Conservation (phyloP, 1,140 invertebrate genomes). For the Leptinotarsa defecta region DNA sequence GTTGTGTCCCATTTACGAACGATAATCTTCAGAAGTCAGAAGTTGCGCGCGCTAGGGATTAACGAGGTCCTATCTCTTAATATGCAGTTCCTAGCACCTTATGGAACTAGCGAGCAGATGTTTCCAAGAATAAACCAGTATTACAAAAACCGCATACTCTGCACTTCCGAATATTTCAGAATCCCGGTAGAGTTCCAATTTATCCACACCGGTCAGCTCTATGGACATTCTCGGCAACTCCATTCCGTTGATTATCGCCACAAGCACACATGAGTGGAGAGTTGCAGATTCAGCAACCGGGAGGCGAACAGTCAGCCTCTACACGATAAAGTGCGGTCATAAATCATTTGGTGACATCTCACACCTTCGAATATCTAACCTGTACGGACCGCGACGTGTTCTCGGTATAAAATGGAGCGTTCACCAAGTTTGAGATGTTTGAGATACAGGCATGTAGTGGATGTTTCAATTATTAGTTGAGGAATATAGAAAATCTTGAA, state of each 20-base stretch:
- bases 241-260: slow-evolving; percentile 41
- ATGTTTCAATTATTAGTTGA: too few relatives aligned
- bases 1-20: too few relatives aligned
- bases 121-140: too few relatives aligned
- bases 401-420: background rate
- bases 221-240: background rate
- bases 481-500: too few relatives aligned
- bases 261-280: slow-evolving; percentile 46
- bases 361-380: slow-evolving; percentile 29
- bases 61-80: too few relatives aligned
- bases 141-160: background rate
- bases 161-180: background rate
- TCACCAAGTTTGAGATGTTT: background rate
- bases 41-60: too few relatives aligned
- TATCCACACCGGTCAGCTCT: slow-evolving; percentile 6
- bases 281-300: slow-evolving; percentile 45
- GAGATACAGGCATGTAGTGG: background rate
- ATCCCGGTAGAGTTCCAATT: background rate
- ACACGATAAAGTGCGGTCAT: slow-evolving; percentile 42
- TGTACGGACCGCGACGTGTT: slow-evolving; percentile 9
- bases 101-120: too few relatives aligned
- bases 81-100: too few relatives aligned
- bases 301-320: slow-evolving; percentile 32
- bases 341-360: slow-evolving; percentile 37
- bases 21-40: too few relatives aligned